Evolutionary conservation across 2,888 invertebrate genomes (phyloP), one percentile per base, ranked within the genome.

Genomic region (Cenopis cana): DNA sequence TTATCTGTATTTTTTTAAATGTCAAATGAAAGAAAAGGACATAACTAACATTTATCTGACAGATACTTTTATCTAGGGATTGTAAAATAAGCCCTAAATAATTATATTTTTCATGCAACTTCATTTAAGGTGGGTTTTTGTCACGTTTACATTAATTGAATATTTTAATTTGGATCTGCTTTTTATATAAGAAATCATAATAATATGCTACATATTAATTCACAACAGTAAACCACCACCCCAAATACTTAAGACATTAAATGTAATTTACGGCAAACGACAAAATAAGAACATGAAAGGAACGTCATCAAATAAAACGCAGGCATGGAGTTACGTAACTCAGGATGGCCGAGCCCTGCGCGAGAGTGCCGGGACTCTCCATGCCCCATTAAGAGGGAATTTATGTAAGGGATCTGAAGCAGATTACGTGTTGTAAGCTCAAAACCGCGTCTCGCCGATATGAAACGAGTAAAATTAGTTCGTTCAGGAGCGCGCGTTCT

Each of bases 401-500:
- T 70, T 70, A 76, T 75, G 76, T 76, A 74, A 61, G 75, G 79
- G 77, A 80, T 83, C 80, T 83, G 80, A 81, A 80, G 79, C 81
- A 82, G 79, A 85, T 86, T 85, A 82, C 84, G 86, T 85, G 84
- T 84, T 86, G 86, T 84, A 85, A 86, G 84, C 80, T 82, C 77
- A 80, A 83, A 86, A 79, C 79, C 68, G 82, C 76, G 79, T 79
- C 78, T 76, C 86, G 84, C 82, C 89, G 84, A 87, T 89, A 90
- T 91, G 71, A 71, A 71, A 67, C 71, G 71, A 33, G 71, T 90
- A 90, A 91, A 93, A 90, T 93, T 89, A 93, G 93, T 90, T 83
- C 85, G 86, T 88, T 89, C 88, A 89, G 88, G 90, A 92, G 87
- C 89, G 85, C 86, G 86, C 82, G 87, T 85, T 88, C 93, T 93